phyloP scores from a whole-genome alignment of 2,797 vertebrate species.

The Tinamus major region DNA sequence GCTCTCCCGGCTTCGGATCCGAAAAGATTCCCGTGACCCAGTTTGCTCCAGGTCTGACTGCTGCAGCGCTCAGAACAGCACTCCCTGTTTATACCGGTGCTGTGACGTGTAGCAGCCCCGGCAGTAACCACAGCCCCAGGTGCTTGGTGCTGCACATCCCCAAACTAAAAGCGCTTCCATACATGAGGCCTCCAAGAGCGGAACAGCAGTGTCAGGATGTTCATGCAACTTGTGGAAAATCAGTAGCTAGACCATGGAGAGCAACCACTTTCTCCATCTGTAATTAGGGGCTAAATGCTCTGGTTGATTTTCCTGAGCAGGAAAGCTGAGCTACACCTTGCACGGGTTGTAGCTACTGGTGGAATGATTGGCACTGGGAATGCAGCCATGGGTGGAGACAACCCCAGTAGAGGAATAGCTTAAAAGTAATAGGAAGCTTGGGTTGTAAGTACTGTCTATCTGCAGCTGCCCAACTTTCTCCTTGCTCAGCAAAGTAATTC shows the following conservation, averaged over 20 bases:
- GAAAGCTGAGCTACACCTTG: constrained; percentile 5
- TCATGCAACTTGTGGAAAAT: accelerated
- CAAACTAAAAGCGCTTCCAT: accelerated
- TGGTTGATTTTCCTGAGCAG: neutral
- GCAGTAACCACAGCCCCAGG: accelerated
- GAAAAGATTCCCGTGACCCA: neutral
- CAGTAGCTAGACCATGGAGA: neutral
- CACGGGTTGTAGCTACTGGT: neutral
- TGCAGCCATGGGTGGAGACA: neutral
- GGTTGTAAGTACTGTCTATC: neutral
- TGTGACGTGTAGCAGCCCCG: neutral
- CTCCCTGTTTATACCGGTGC: constrained; percentile 38
- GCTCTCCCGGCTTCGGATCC: neutral
- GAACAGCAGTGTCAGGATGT: neutral
- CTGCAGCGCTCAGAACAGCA: neutral
- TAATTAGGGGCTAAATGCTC: neutral
- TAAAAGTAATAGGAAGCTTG: neutral
- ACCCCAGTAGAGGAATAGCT: constrained; percentile 5
- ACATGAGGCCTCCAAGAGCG: accelerated
- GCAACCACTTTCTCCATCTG: neutral
- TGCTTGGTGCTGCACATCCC: neutral
- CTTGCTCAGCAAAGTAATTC: neutral
- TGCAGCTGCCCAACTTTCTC: neutral
- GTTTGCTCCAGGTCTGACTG: constrained; percentile 16
- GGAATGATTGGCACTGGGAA: neutral